phyloP scores from a whole-genome alignment of 1,140 invertebrate species.

The Macrosteles quadrilineatus region DNA sequence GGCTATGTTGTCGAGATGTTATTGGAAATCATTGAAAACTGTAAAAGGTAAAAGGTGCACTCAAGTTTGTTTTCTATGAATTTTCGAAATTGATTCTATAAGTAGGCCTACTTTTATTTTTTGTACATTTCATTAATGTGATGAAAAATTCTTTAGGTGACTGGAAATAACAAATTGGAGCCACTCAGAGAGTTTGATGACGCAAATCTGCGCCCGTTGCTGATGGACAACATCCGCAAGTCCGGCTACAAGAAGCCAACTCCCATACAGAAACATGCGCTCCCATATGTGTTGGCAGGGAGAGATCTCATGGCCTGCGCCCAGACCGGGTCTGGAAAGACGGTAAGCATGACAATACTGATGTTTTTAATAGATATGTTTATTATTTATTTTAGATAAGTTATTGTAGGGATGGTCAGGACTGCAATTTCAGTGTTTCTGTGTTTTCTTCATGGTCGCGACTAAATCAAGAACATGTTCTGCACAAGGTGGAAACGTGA shows the following conservation, averaged over 20 bases:
- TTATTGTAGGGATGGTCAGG: too few relatives aligned
- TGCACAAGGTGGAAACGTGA: too few relatives aligned
- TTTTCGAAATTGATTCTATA: too few relatives aligned
- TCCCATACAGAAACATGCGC: slow-evolving; percentile 89
- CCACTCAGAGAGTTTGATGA: slow-evolving; percentile 70
- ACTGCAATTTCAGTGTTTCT: too few relatives aligned
- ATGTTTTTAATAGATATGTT: slow-evolving; percentile 26
- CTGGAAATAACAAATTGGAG: slow-evolving; percentile 64
- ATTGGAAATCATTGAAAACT: too few relatives aligned
- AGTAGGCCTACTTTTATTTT: too few relatives aligned
- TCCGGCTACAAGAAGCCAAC: slow-evolving; percentile 86
- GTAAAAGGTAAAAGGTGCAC: not conserved
- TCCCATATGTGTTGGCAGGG: slow-evolving; percentile 77
- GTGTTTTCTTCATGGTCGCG: too few relatives aligned
- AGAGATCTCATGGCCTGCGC: slow-evolving; percentile 96
- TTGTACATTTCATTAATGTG: too few relatives aligned
- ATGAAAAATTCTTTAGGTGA: slow-evolving; percentile 56
- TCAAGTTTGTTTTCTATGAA: not conserved
- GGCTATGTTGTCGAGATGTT: too few relatives aligned
- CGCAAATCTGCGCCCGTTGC: slow-evolving; percentile 62
- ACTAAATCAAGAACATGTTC: too few relatives aligned
- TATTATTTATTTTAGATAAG: too few relatives aligned
- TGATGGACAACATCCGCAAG: slow-evolving; percentile 78
- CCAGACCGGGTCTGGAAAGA: slow-evolving; percentile 97
- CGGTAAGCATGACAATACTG: slow-evolving; percentile 56